Percentiles rank a stretch among this genome's conserved stretches.
These are phyloP conservation scores for Congeria kusceri DNA, from an alignment of 2,888 invertebrate genomes.

Conservation along the genomic window DNA sequence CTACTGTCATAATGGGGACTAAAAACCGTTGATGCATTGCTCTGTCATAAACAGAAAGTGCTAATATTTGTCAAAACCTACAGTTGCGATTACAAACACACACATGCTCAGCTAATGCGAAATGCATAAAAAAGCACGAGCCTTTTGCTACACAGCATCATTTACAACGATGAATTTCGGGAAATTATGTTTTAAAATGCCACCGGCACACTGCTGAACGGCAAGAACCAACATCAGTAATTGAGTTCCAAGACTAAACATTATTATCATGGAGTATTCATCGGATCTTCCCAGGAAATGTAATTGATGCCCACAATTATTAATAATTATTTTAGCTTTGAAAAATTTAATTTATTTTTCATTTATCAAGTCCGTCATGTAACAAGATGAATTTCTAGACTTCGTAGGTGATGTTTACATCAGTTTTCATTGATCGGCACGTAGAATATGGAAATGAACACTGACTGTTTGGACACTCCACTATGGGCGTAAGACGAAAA, in stretches of 20 bases:
- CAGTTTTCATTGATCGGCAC: slow-evolving; percentile 40
- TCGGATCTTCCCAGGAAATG: too few relatives aligned
- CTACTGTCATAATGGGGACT: slow-evolving; percentile 46
- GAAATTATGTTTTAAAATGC: too few relatives aligned
- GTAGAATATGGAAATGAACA: slow-evolving; percentile 38
- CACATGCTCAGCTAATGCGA: too few relatives aligned
- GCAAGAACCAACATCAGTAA: too few relatives aligned
- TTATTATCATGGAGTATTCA: too few relatives aligned
- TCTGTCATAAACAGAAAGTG: slow-evolving; percentile 39
- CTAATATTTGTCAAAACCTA: slow-evolving; percentile 60
- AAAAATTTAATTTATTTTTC: slow-evolving; percentile 58
- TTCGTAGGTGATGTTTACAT: slow-evolving; percentile 44
- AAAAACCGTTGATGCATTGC: slow-evolving; percentile 52
- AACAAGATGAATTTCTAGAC: slow-evolving; percentile 25
- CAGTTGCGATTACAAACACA: slow-evolving; percentile 8
- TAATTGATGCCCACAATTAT: too few relatives aligned
- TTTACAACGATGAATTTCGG: too few relatives aligned
- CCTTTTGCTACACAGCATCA: too few relatives aligned
- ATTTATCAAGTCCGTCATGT: slow-evolving; percentile 47
- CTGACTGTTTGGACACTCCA: slow-evolving; percentile 26
- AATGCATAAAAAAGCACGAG: too few relatives aligned
- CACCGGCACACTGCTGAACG: too few relatives aligned
- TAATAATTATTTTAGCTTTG: not conserved
- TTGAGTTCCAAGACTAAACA: too few relatives aligned
- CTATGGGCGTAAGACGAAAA: not conserved